These are phyloP conservation scores for Dysdera silvatica DNA, from an alignment of 1,140 invertebrate genomes.

Conservation along the genomic window DNA sequence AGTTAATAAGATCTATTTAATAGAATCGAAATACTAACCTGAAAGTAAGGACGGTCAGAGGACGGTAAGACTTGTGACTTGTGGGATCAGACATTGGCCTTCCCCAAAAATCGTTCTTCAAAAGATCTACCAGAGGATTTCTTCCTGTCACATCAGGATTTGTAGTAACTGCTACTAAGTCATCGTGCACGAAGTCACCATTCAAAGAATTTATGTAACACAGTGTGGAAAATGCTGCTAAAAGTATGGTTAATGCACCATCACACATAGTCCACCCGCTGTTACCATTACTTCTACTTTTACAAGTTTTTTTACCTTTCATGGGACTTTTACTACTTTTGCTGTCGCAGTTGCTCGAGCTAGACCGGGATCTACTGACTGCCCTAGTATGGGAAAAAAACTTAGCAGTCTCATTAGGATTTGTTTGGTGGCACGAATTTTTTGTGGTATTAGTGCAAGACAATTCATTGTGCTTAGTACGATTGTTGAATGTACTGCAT, in stretches of 20 bases:
- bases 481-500: too few relatives aligned
- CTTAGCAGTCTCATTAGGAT: too few relatives aligned
- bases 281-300: neutral
- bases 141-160: slow-evolving; percentile 72
- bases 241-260: neutral
- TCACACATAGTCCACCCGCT: neutral
- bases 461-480: too few relatives aligned
- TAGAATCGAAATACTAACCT: slow-evolving; percentile 61
- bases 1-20: too few relatives aligned
- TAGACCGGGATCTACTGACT: too few relatives aligned
- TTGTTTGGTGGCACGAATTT: too few relatives aligned
- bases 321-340: too few relatives aligned
- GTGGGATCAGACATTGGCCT: slow-evolving; percentile 74
- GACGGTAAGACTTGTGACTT: slow-evolving; percentile 85
- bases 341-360: too few relatives aligned
- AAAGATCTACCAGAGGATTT: slow-evolving; percentile 56
- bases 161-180: slow-evolving; percentile 72
- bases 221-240: slow-evolving; percentile 49
- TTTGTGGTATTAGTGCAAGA: too few relatives aligned
- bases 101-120: slow-evolving; percentile 85
- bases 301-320: too few relatives aligned
- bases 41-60: slow-evolving; percentile 69
- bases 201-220: slow-evolving; percentile 68
- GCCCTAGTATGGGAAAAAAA: too few relatives aligned
- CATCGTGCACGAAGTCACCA: slow-evolving; percentile 85